These are phyloP conservation scores for Seriola dumerili DNA, from an alignment of 2,113 vertebrate genomes.

Conservation along the genomic window DNA sequence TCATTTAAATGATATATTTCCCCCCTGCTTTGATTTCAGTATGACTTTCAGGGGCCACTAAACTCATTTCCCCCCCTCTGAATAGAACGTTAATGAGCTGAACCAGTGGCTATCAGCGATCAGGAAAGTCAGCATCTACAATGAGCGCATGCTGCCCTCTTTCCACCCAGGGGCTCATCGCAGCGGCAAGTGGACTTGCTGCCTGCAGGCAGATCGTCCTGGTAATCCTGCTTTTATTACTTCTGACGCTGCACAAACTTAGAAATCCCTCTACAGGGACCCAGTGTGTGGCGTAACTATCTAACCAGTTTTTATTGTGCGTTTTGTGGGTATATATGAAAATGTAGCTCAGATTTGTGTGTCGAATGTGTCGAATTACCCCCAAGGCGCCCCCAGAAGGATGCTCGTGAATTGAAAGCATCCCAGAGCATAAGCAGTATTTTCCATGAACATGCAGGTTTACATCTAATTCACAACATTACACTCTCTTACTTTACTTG, in stretches of 20 bases:
- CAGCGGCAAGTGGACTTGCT: constrained; percentile 91
- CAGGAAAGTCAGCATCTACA: constrained; percentile 90
- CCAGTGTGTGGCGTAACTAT: neutral
- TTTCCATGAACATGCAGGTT: neutral
- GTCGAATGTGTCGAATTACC: neutral
- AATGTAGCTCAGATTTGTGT: neutral
- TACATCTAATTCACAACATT: neutral
- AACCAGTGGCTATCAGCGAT: constrained; percentile 94
- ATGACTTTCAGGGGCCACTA: neutral
- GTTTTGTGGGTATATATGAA: neutral
- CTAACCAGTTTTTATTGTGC: neutral
- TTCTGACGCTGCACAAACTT: constrained; percentile 19
- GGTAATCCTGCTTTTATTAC: constrained; percentile 79
- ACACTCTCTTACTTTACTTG: neutral
- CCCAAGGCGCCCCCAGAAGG: neutral
- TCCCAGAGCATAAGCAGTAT: neutral
- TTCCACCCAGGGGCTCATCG: constrained; percentile 90
- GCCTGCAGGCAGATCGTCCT: constrained; percentile 84
- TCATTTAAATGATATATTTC: neutral
- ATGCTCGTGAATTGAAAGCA: neutral
- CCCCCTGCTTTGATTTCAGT: neutral
- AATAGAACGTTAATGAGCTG: constrained; percentile 91
- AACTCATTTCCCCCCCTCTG: constrained; percentile 19
- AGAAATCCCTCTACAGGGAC: neutral
- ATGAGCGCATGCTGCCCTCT: constrained; percentile 85